Base-by-base conservation (phyloP, 2,888 invertebrate genomes). In the Cosmia pyralina region DNA sequence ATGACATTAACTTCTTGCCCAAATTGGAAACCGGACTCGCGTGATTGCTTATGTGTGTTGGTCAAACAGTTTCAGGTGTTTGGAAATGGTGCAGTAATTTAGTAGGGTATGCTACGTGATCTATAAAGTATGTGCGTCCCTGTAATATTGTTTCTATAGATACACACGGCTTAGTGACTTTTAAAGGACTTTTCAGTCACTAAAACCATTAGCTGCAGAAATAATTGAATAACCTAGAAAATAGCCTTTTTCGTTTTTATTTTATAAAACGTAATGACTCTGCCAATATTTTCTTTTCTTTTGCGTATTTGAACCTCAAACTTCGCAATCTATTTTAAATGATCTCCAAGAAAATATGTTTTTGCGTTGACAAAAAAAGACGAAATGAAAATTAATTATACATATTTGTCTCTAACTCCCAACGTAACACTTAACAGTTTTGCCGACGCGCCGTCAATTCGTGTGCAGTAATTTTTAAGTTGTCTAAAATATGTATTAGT, bases 21-120 rank as follows among this genome's bases (percentile, higher is more conserved):
- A 74, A 81, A 86, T 86, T 87, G 78, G 85, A 85, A 82, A 86
- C 75, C 69, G 78, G 72, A 72, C 80, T 76, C 72, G 50, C 68
- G 76, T 86, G 81, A 84, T 86, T 85, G 82, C 76, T 81, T 79
- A 83, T 76, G 69, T 82, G 81, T 73, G 64, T 82, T 81, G 75
- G 65, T 66, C 69, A 85, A 85, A 83, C 72, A 85, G 73, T 77
- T 70, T 62, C 77, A 80, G 77, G 75, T 79, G 76, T 79, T 85
- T 62, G 75, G 75, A 78, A 83, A 85, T 69, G 75, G 73, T 76
- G 62, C 81, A 78, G 80, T 52, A 57, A 62, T 58, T 72, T 69
- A 53, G 38, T 46, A 38, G 70, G 59, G 72, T 48, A 79, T 74
- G 58, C 34, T 64, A 82, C 75, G 83, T 79, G 75, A 55, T 57